Evolutionary conservation across 2,888 invertebrate genomes (phyloP).

Genomic region (Nemapogon koenigi): DNA sequence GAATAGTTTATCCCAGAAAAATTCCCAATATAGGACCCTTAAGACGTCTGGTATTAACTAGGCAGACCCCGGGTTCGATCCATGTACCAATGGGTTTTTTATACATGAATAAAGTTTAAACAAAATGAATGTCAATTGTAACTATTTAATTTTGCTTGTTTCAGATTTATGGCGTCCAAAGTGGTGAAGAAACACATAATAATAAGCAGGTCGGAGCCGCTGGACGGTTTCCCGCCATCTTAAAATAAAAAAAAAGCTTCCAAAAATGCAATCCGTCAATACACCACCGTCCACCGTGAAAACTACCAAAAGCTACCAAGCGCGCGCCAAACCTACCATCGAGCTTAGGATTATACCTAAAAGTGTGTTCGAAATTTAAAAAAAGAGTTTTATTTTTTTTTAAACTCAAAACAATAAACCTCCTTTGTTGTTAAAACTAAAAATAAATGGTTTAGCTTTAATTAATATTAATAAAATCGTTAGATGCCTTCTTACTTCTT

Average conservation of each 20-base stretch:
- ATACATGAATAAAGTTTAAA: background rate
- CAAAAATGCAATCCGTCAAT: conserved; percentile 39
- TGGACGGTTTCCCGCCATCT: conserved; percentile 17
- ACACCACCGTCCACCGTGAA: conserved; percentile 35
- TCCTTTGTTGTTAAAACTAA: background rate
- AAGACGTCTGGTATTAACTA: no score
- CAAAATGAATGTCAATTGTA: background rate
- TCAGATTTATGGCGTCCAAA: conserved; percentile 37
- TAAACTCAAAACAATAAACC: background rate
- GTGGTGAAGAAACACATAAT: conserved; percentile 23
- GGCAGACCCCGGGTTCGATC: no score
- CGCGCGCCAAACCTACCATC: conserved; percentile 10
- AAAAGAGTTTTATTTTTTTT: conserved; percentile 5
- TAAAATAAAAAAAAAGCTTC: no score
- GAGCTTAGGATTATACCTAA: conserved; percentile 17
- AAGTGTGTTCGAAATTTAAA: conserved; percentile 32
- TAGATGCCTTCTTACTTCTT: conserved; percentile 48
- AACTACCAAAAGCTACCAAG: conserved; percentile 21
- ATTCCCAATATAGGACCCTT: no score
- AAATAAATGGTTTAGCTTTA: conserved; percentile 22
- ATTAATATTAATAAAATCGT: conserved; percentile 24
- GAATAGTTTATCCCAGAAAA: no score
- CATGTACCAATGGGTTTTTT: no score
- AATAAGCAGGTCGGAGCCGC: conserved; percentile 13
- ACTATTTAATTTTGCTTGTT: conserved; percentile 23